These are phyloP conservation scores for Eurytoma californica DNA, from an alignment of 2,888 invertebrate species.

Conservation along the genomic window DNA sequence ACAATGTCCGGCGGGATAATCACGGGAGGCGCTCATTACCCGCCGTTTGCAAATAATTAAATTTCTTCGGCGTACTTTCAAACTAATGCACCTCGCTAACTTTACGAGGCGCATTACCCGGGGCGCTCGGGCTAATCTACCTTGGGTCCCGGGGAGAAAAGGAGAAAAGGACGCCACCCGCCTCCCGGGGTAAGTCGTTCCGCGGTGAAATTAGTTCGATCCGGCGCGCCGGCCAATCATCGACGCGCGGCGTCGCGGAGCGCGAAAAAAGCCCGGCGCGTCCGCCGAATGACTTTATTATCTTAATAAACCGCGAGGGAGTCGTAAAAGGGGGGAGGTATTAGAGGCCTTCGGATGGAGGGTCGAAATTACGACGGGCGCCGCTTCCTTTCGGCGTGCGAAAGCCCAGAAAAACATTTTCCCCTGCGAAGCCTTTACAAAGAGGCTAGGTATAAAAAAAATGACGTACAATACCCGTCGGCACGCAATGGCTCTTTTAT, in stretches of 20 bases:
- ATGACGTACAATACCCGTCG: background rate
- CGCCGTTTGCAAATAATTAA: too few relatives aligned
- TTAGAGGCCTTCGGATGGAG: background rate
- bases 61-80: too few relatives aligned
- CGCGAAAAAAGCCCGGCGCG: too few relatives aligned
- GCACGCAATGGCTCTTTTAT: background rate
- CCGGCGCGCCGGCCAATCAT: background rate
- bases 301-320: constrained; percentile 24
- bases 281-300: constrained; percentile 27
- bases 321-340: background rate
- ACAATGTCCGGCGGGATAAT: too few relatives aligned
- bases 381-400: background rate
- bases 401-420: background rate
- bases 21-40: too few relatives aligned
- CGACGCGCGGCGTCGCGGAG: background rate
- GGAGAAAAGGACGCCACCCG: background rate
- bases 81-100: too few relatives aligned
- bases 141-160: background rate
- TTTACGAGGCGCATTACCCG: too few relatives aligned
- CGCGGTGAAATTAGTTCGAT: background rate
- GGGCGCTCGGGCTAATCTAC: too few relatives aligned
- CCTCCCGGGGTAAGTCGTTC: background rate
- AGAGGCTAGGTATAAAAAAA: background rate
- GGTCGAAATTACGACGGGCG: constrained; percentile 6
- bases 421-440: background rate